phyloP scores from a whole-genome alignment of 2,888 invertebrate species.

The Meliscaeva auricollis region DNA sequence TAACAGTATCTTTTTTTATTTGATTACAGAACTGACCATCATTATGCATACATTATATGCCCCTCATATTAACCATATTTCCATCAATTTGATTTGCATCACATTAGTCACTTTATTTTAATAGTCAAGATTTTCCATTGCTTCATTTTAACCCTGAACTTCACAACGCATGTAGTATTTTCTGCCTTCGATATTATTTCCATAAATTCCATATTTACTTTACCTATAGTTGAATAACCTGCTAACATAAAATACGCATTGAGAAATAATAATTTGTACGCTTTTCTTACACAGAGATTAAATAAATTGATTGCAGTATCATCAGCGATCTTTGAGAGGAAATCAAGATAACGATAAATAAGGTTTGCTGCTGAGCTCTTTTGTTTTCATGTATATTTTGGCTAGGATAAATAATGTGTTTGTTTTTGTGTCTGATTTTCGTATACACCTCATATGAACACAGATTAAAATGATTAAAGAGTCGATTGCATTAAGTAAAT shows the following conservation, averaged over 20 bases:
- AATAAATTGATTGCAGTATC: background rate
- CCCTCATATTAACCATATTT: too few relatives aligned
- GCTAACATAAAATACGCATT: background rate
- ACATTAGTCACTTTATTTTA: too few relatives aligned
- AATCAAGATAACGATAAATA: slow-evolving; percentile 14
- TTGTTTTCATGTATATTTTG: slow-evolving; percentile 26
- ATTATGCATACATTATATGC: too few relatives aligned
- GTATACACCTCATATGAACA: background rate
- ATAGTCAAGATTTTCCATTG: slow-evolving; percentile 12
- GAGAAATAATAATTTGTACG: background rate
- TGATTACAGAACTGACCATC: too few relatives aligned
- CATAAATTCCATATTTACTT: background rate
- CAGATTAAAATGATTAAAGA: background rate
- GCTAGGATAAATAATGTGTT: background rate
- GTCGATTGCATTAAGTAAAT: background rate
- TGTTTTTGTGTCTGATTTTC: slow-evolving; percentile 10
- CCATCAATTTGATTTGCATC: slow-evolving; percentile 32
- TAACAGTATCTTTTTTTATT: too few relatives aligned
- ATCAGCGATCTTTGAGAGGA: background rate
- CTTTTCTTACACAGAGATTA: background rate
- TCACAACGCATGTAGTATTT: background rate
- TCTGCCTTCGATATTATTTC: background rate
- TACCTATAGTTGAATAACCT: slow-evolving; percentile 41
- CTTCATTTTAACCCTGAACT: slow-evolving; percentile 37
- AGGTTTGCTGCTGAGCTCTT: slow-evolving; percentile 39